Base-by-base conservation (phyloP, 2,888 invertebrate genomes). In the Punctoribates punctum region DNA sequence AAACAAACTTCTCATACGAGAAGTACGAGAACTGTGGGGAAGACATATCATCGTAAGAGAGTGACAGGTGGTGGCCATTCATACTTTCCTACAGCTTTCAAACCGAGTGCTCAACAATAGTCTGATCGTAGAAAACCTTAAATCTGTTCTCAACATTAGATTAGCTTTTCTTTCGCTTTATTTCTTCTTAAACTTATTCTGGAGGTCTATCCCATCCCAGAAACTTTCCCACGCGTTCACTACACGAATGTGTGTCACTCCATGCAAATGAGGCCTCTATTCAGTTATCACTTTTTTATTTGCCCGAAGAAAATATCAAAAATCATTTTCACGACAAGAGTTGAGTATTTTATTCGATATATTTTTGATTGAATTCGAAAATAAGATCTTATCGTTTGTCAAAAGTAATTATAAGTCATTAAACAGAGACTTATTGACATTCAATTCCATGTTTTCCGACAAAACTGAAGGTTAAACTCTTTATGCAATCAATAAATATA, bases 61-160 rank as follows among this genome's bases (percentile, higher is more conserved):
- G 65, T 65, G 65, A 65, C 65, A 65, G 65, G 65, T 65, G 65
- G 65, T 65, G 65, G 34, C 65, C 65, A 65, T 65, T 65, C 65
- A 65, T 65, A 65, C n/a, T n/a, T 65, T 54, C 20, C 5, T 6
- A 27, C 25, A 6, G 27, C 62, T 62, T 62, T 62, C 62, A 62
- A 23, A 29, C 23, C 65, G n/a, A 15, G 13, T 62, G 29, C 27
- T 38, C 20, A 65, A 65, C 65, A 65, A 65, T 65, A 65, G 65
- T 65, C 13, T 65, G 65, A 65, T 27, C 25, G 29, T 15, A 57
- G 57, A 38, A 65, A 38, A 65, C n/a, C 65, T 38, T 29, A 57
- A 65, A 15, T 15, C 27, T 13, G 25, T 65, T 65, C 65, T 65
- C 65, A 65, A 29, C 29, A 17, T 65, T 38, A 65, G 65, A 65